These are phyloP conservation scores for Clavelina lepadiformis DNA, from an alignment of 23 tunicate species.

Conservation along the genomic window DNA sequence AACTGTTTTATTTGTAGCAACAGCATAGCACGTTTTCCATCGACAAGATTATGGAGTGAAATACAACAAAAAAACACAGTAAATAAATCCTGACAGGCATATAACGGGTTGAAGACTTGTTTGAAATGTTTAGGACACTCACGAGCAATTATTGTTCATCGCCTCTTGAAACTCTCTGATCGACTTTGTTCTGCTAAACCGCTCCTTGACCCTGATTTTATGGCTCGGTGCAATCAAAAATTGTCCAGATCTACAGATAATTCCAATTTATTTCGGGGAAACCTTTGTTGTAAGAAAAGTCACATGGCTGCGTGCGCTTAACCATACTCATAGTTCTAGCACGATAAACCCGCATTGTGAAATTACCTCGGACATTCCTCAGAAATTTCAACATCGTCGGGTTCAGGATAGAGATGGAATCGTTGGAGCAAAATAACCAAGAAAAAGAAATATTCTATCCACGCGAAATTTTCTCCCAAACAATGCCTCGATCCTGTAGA, in stretches of 20 bases:
- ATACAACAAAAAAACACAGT: too few species aligned
- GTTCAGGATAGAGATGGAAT: slow-evolving; percentile 9
- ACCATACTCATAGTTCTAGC: too few species aligned
- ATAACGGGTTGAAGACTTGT: too few species aligned
- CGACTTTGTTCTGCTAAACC: slow-evolving; percentile 5
- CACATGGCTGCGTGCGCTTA: too few species aligned
- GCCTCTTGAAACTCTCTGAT: neutral
- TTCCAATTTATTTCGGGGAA: too few species aligned
- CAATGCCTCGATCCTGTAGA: slow-evolving; percentile 17
- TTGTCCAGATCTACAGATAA: slow-evolving; percentile 30
- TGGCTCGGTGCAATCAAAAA: slow-evolving; percentile 8
- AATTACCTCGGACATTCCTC: slow-evolving; percentile 25
- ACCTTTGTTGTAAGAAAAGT: neutral
- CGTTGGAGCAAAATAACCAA: slow-evolving; percentile 23
- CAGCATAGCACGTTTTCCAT: too few species aligned
- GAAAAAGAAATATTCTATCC: slow-evolving; percentile 28
- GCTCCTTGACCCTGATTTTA: slow-evolving; percentile 10
- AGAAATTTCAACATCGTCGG: slow-evolving; percentile 1
- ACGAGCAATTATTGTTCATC: too few species aligned
- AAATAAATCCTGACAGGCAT: too few species aligned
- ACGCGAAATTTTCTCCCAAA: slow-evolving; percentile 20
- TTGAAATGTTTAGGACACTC: too few species aligned
- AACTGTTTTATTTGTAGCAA: too few species aligned
- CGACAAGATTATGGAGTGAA: too few species aligned
- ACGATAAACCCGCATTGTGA: too few species aligned